Base-by-base conservation (phyloP, 2,888 invertebrate genomes). In the Athripsodes cinereus region DNA sequence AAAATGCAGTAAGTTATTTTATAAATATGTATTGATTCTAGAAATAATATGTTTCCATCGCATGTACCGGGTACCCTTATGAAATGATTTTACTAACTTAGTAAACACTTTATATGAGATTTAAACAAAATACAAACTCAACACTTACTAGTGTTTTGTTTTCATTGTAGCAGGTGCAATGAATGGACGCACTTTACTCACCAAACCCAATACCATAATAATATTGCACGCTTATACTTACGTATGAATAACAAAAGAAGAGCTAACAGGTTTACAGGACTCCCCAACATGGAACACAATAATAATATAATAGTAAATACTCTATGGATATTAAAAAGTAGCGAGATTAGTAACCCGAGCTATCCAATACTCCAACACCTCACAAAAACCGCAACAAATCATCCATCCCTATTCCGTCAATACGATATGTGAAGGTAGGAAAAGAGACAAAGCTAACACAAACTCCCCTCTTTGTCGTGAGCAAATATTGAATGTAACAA, bases 281-380 rank as follows among this genome's bases (percentile, higher is more conserved):
- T 16, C 48, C 22, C 20, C 49, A 48, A n/a, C 22, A 49, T 18
- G 13, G 40, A 40, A 16, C 40, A 40, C 26, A 26, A 26, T 26
- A 3, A 26, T 26, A 26, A 26, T 26, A 26, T 26, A 26, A 19
- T 53, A 21, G 18, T 22, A 35, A 57, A 53, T 57, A 48, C 57
- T 34, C 35, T 31, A 50, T 53, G 53, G 53, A 53, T 57, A 62
- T 62, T 62, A 62, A 62, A 62, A 62, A 62, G 60, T 54, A 53
- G 60, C 58, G 57, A 53, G 62, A 62, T 62, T 62, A 62, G 62
- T 56, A 62, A 62, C 60, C 60, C 53, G 60, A 62, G 52, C 57
- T 56, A 55, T 57, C 58, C 52, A 55, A 44, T 26, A 34, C 46
- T 44, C 44, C 47, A 51, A 35, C 50, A 50, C 22, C 21, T 22